phyloP scores from a whole-genome alignment of 2,797 vertebrate species.

The Tauraco hartlaubi region DNA sequence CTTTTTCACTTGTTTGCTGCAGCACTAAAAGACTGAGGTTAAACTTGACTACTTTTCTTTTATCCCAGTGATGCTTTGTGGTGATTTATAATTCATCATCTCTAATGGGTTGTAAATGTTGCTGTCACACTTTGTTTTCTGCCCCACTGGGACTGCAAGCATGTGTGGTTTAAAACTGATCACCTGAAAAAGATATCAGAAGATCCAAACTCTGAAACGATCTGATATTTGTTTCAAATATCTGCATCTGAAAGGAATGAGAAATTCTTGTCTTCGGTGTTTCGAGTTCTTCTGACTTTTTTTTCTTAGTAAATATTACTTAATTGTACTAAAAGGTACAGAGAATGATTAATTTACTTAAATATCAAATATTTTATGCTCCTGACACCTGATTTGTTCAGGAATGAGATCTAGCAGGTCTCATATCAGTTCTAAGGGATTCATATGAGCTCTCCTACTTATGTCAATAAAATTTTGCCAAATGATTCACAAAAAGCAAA shows the following conservation, averaged over 20 bases:
- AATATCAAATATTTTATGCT: neutral
- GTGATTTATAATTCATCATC: neutral
- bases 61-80: neutral
- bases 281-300: neutral
- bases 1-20: neutral
- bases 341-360: neutral
- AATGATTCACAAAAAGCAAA: neutral
- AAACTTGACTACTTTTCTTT: neutral
- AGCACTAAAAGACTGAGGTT: neutral
- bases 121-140: neutral
- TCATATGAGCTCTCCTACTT: neutral
- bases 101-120: neutral
- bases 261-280: neutral
- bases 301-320: neutral
- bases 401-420: neutral
- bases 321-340: neutral
- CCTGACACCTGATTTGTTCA: neutral
- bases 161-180: neutral
- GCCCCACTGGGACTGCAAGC: neutral
- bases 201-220: neutral
- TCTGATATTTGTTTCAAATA: neutral
- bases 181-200: neutral
- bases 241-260: neutral
- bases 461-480: neutral
- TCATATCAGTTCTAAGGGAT: neutral